Base-by-base conservation (phyloP, 2,113 vertebrate genomes). In the Serilophus lunatus region DNA sequence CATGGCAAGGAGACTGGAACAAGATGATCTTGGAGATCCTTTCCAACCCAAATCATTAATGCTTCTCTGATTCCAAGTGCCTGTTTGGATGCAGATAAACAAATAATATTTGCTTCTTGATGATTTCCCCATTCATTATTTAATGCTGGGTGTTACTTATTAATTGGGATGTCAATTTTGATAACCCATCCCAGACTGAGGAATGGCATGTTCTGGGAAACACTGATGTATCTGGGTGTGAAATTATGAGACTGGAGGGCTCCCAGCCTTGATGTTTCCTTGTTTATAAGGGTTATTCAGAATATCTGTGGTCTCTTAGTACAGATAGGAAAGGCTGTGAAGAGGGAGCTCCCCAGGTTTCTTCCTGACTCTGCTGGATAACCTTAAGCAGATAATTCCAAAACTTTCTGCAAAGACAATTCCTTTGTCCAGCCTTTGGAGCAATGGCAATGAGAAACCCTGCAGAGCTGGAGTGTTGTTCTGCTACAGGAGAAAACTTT, bases 1-100 rank as follows among this genome's bases (percentile, higher is more conserved):
- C 31, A 26, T 22, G 29, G 35, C 20, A 35, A 6, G 19, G 2
- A 2, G 2, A n/a, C 0, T 72, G 42, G 31, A 50, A 65, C 0
- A 0, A 1, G 3, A 7, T 65, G 4, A 44, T 42, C 3, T 31
- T 54, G 3, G 25, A 40, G 4, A 33, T 79, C 49, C 5, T 6
- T 71, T 49, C 29, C 49, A 44, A 29, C 25, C 31, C 50, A 64
- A 72, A 50, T 8, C 9, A 24, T 61, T 70, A 40, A 44, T 22
- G 26, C 24, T 70, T 63, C 8, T 76, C 6, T 13, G 23, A 4
- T 59, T 78, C 18, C 57, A 63, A 31, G 3, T 14, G 26, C 31
- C 38, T 53, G 20, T 31, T 36, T 71, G 74, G 74, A 71, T 56
- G 35, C 24, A 59, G 33, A 36, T 14, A 78, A 91, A 63, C 29